Conservation (phyloP, 2,113 vertebrate species). For the Lophura nycthemera region DNA sequence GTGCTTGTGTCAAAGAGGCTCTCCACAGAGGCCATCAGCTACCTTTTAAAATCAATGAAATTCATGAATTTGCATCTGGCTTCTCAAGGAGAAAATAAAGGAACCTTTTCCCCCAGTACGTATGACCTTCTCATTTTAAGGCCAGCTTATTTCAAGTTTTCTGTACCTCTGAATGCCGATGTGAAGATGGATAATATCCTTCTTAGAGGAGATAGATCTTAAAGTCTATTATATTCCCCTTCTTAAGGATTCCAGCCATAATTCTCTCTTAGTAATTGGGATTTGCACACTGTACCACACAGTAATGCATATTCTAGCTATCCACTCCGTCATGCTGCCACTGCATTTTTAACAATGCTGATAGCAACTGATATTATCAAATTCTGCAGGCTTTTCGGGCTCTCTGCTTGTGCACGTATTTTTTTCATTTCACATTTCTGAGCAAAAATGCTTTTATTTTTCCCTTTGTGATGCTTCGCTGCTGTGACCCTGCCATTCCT, state of each 20-base stretch:
- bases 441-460: constrained; percentile 37
- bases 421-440: background rate
- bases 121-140: constrained; percentile 47
- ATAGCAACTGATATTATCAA: constrained; percentile 8
- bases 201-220: constrained; percentile 42
- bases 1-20: constrained; percentile 66
- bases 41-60: constrained; percentile 71
- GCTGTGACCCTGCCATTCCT: constrained; percentile 41
- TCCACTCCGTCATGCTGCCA: constrained; percentile 32
- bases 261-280: constrained; percentile 34
- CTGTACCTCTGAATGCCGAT: constrained; percentile 27
- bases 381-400: constrained; percentile 36
- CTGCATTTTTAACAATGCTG: constrained; percentile 46
- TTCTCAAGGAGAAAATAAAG: constrained; percentile 67
- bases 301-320: constrained; percentile 13
- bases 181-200: constrained; percentile 26
- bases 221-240: constrained; percentile 29
- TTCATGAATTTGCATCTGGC: constrained; percentile 59
- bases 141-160: constrained; percentile 48
- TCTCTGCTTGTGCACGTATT: background rate
- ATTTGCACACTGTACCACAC: constrained; percentile 36
- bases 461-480: constrained; percentile 34
- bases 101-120: background rate
- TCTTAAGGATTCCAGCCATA: constrained; percentile 11
- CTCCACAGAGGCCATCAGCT: constrained; percentile 58